Conservation (phyloP, 2,113 vertebrate genomes). For the Oryzias melastigma region DNA sequence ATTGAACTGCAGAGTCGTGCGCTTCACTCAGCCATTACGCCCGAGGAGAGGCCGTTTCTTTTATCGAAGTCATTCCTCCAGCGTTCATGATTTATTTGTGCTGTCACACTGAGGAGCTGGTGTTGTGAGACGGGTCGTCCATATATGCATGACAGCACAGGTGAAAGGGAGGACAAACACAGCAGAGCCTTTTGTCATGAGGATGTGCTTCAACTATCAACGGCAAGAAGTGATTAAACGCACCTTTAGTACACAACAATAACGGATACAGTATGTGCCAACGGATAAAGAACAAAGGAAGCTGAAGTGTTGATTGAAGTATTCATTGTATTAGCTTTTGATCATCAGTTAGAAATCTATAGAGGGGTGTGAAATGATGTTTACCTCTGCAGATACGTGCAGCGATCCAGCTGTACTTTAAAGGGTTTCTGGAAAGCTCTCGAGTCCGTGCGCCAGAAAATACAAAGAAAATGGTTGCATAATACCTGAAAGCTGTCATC, state of each 20-base stretch:
- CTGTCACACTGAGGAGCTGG: constrained; percentile 26
- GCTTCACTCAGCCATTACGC: constrained; percentile 27
- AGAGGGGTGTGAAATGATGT: no score
- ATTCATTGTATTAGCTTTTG: no score
- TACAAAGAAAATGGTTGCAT: no score
- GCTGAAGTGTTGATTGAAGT: no score
- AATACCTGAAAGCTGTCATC: no score
- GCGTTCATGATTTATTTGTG: constrained; percentile 56
- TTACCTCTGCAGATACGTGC: no score
- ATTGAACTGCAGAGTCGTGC: constrained; percentile 16
- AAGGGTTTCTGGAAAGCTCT: no score
- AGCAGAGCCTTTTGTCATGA: background rate
- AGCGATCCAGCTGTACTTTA: no score
- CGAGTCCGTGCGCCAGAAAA: no score
- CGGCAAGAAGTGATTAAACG: background rate
- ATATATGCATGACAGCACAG: constrained; percentile 6
- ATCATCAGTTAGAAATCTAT: no score
- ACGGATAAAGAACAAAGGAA: no score
- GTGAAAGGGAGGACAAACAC: constrained; percentile 17
- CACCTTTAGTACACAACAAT: background rate
- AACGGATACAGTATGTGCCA: background rate
- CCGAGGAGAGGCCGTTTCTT: constrained; percentile 37
- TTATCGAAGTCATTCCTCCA: constrained; percentile 44
- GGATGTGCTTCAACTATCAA: background rate
- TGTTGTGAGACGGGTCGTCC: constrained; percentile 8